A percentile compares a stretch with the other conserved stretches of the same genome.
Conservation (phyloP, 1,140 invertebrate species). For the Bombus superbus region DNA sequence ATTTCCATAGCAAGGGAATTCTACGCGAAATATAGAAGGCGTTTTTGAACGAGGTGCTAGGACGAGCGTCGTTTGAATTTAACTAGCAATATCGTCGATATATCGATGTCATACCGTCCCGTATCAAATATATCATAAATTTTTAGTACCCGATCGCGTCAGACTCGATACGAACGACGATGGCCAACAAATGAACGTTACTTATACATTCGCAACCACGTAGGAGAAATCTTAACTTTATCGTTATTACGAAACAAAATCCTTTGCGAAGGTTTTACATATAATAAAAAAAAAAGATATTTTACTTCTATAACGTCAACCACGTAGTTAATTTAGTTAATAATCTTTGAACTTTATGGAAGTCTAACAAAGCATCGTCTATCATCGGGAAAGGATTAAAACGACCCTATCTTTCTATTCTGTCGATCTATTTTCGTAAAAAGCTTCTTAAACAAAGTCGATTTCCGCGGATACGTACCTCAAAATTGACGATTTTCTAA, state of each 20-base stretch:
- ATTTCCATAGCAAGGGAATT: background rate
- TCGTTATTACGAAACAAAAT: background rate
- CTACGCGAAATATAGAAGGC: background rate
- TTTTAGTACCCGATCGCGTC: slow-evolving; percentile 37
- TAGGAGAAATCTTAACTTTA: background rate
- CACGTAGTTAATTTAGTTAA: background rate
- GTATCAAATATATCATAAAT: slow-evolving; percentile 31
- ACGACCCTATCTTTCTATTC: background rate
- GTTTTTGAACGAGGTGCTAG: background rate
- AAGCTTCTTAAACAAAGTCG: background rate
- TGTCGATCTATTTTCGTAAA: background rate
- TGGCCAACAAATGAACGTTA: slow-evolving; percentile 5
- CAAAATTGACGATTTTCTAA: background rate
- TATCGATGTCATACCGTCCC: slow-evolving; percentile 1
- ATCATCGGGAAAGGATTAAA: background rate
- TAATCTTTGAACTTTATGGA: background rate
- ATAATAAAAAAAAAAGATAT: background rate
- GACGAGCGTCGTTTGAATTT: slow-evolving; percentile 21
- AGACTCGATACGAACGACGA: slow-evolving; percentile 1
- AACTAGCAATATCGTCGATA: slow-evolving; percentile 38
- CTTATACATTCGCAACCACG: background rate
- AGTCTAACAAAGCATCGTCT: background rate
- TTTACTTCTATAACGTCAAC: background rate
- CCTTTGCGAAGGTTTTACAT: background rate
- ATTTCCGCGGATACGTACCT: background rate